Conservation (phyloP, 2,113 vertebrate genomes). For the Spizaetus ornatus region DNA sequence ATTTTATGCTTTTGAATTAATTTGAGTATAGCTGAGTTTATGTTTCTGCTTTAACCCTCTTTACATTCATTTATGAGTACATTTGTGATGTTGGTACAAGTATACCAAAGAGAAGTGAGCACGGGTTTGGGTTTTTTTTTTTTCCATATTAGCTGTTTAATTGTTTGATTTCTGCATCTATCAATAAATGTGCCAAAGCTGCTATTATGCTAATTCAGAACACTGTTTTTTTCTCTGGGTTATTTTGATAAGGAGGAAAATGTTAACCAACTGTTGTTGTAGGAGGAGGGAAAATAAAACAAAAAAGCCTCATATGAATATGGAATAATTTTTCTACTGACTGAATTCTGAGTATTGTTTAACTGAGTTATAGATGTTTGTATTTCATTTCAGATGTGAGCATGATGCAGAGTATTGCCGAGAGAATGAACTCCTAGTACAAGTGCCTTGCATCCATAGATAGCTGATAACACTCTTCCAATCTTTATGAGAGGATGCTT, state of each 20-base stretch:
- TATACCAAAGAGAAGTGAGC: background rate
- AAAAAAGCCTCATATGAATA: background rate
- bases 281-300: background rate
- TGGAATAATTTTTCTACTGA: background rate
- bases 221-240: background rate
- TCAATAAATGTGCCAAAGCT: background rate
- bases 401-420: fast-evolving
- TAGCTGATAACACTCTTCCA: background rate
- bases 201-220: background rate
- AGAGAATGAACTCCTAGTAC: background rate
- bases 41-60: background rate
- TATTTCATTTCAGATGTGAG: background rate
- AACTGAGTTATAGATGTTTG: background rate
- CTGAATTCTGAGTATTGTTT: background rate
- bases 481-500: background rate
- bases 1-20: conserved; percentile 10
- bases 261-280: background rate
- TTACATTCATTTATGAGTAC: background rate
- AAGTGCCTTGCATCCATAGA: background rate
- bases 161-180: background rate
- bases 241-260: background rate
- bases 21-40: background rate
- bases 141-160: background rate
- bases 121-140: background rate
- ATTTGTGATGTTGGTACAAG: background rate